Base-by-base conservation (phyloP, 2,888 invertebrate genomes). In the Thymelicus acteon region DNA sequence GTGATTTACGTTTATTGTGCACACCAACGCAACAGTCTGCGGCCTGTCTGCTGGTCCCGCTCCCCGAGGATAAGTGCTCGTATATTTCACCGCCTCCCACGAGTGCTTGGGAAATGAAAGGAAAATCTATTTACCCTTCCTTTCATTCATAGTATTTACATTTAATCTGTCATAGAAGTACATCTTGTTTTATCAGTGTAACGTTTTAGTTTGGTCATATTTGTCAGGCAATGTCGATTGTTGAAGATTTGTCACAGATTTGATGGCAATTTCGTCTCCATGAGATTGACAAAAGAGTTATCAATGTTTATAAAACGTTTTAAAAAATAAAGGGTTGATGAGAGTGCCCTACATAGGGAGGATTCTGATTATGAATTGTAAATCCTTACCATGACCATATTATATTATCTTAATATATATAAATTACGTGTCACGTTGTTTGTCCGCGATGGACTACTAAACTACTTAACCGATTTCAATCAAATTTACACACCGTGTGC, bases 11-110 rank as follows among this genome's bases (percentile, higher is more conserved):
- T 52, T 8, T 49, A 49, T 49, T n/a, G 19, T 19, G 52, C 52
- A 52, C 52, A 52, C 54, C 6, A 37, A 6, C 52, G 52, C 63
- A 52, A 67, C 75, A 60, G 72, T 71, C 71, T 71, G 61, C 70
- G 58, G 61, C 67, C 65, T 40, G 74, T 72, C 72, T 68, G 60
- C 73, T 37, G 61, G 49, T 54, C 70, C 74, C 72, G 44, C 48
- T 72, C 74, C 72, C 71, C 62, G 67, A 57, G 57, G 65, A 60
- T 60, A 52, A 60, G 48, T 37, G 19, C 58, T 31, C 58, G 67
- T 44, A 71, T 49, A 71, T 65, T 54, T 65, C 65, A 65, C 39
- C 31, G 49, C 37, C 54, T 52, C 31, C 52, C 37, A 47, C 40
- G 54, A 40, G 40, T 40, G 47, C 54, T 10, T 54, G 54, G 54